Base-by-base conservation (phyloP, 2,888 invertebrate species). In the Microplitis manilae region DNA sequence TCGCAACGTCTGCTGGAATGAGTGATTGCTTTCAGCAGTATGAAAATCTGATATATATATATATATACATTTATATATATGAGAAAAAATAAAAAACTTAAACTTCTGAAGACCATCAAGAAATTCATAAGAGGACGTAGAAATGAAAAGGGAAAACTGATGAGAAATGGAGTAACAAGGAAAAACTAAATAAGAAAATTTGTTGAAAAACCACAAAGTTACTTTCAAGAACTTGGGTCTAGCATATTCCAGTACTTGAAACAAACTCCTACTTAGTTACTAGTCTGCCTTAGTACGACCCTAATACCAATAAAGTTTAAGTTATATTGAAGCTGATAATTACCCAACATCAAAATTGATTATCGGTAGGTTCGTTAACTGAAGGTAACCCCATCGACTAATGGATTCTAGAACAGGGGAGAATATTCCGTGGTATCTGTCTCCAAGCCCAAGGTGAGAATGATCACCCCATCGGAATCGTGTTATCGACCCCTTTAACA, bases 251-350 rank as follows among this genome's bases (percentile, higher is more conserved):
- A 30, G 9, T 15, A 72, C 72, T 72, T 40, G 17, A 39, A 71
- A 72, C 50, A 50, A 50, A 50, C 50, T 50, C 50, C 30, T 30
- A 30, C 30, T 50, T 50, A 50, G 50, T 13, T 50, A 5, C 50
- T 50, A 13, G 8, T 30, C 30, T 30, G 4, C 30, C 70, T 70
- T 70, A 30, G n/a, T 30, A 30, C 41, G 20, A 73, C 79, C 73
- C 9, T 79, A 77, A 80, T 78, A 77, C 77, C 77, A 77, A 74
- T 75, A 68, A 68, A 71, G 76, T 75, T 79, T 76, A 39, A 50
- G 50, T 50, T 13, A 5, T 5, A 80, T 75, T 79, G 79, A 81
- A 85, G 85, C 83, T 85, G 84, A 86, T 87, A 86, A 88, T 88
- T 86, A 85, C 83, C 83, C 77, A 75, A 79, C 82, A 83, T 81